Base-by-base conservation (phyloP, 2,797 vertebrate species). In the Micrastur ruficollis region DNA sequence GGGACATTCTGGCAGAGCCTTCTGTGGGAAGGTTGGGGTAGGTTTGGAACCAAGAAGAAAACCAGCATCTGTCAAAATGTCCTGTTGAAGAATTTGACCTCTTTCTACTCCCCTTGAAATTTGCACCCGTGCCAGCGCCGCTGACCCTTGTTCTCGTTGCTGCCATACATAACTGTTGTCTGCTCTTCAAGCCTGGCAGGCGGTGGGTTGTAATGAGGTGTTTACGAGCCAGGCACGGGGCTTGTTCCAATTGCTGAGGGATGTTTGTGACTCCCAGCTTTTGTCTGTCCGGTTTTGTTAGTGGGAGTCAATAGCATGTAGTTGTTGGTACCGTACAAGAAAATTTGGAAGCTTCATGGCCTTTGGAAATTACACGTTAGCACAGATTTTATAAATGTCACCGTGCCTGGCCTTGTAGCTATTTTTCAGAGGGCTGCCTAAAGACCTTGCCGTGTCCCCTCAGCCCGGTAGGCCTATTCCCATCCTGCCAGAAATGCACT, bases 121-220 rank as follows among this genome's bases (percentile, higher is more conserved):
- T 18, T 86, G 63, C 8, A 11, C 12, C 73, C 0, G 0, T 0
- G 5, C 86, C 78, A 23, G 36, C 3, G 3, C 29, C 1, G 11
- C 80, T 73, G 20, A 34, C 32, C 56, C 47, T 2, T 5, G 36
- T 67, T 70, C 47, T 93, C 3, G 0, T 76, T 2, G 2, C 67
- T 92, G 71, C 71, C 63, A 5, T 44, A 12, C 19, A 1, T 44
- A 50, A 61, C 71, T 55, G 55, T 65, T 95, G 44, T 75, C 74
- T 67, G 62, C 86, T 94, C 73, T 70, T 63, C 32, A 26, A 29
- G 47, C 4, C 81, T 91, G 79, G 65, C 81, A 83, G 31, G 72
- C 79, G 84, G 89, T 81, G 90, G 93, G 79, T 47, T 95, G 68
- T 81, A 94, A 93, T 6, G 84, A 97, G 62, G 81, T 96, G 89